Percentiles rank a stretch among this genome's conserved stretches.
These are phyloP conservation scores for Diplodus sargus DNA, from an alignment of 2,797 vertebrate genomes.

Conservation along the genomic window DNA sequence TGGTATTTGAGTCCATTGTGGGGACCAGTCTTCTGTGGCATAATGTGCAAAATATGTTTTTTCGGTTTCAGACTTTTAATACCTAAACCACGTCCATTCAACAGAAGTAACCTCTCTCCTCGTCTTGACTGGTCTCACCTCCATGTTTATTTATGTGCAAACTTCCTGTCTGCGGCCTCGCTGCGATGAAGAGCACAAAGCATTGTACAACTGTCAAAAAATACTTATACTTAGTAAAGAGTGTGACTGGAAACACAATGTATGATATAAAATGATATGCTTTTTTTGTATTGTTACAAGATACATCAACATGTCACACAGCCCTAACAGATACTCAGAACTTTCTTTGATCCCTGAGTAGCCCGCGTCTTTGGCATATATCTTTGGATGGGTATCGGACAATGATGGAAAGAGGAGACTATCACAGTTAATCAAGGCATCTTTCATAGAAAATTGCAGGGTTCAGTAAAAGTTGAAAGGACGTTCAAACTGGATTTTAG, in stretches of 20 bases:
- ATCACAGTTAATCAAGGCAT: constrained; percentile 65
- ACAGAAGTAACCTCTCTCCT: too few relatives aligned
- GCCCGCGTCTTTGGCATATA: constrained; percentile 55
- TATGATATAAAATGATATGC: too few relatives aligned
- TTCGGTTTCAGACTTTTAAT: neutral
- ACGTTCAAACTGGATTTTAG: constrained; percentile 37
- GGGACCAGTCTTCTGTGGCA: neutral
- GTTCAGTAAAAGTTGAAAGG: constrained; percentile 69
- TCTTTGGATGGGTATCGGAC: constrained; percentile 78
- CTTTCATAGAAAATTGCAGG: constrained; percentile 64
- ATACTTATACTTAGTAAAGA: too few relatives aligned
- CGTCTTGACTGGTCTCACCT: too few relatives aligned
- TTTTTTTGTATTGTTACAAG: too few relatives aligned
- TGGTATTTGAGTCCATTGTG: neutral
- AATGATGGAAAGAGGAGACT: constrained; percentile 71
- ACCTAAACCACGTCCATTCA: neutral
- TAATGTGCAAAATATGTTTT: neutral
- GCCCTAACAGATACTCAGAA: constrained; percentile 75
- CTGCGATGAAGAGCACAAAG: too few relatives aligned
- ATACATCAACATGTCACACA: too few relatives aligned
- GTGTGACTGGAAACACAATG: too few relatives aligned
- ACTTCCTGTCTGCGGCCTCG: too few relatives aligned
- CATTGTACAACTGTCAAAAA: too few relatives aligned
- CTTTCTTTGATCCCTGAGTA: constrained; percentile 85
- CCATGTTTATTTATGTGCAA: too few relatives aligned